Base-by-base conservation (phyloP, 2,113 vertebrate species). In the Cranoglanis bouderius region DNA sequence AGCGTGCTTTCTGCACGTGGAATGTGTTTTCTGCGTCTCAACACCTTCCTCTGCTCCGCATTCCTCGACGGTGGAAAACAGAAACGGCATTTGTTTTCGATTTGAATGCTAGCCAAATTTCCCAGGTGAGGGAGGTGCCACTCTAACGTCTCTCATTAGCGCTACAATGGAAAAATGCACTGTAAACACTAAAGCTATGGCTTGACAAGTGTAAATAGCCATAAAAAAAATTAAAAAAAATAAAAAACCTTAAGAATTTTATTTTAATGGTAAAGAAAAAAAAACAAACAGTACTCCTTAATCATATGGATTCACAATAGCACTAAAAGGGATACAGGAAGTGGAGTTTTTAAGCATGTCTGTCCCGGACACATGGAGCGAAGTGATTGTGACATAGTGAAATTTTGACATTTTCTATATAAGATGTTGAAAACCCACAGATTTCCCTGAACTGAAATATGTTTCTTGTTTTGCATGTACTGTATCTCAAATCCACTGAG, bases 1-100 rank as follows among this genome's bases (percentile, higher is more conserved):
- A 46, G 65, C 55, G 61, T 80, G 87, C 61, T 85, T 74, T 85
- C 84, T 35, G 87, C 80, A 86, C 84, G 81, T 82, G 81, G 89
- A 38, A 72, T 32, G 59, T 87, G 90, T 81, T 87, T 81, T 82
- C 80, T 84, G 89, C 80, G 65, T 90, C 87, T 91, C 90, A 86
- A 80, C 90, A 84, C 88, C 87, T 91, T 85, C 65, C 14, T 29
- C 84, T 63, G 35, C 77, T 78, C 32, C 24, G 26, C 57, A 84
- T 74, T 82, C 74, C 74, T 51, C 61, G 72, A 86, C 88, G 82
- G 24, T 70, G 0, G 3, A 84, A 77, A 86, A 86, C 63, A 59
- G 82, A 89, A 57, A 65, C 46, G 53, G 3, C 63, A 65, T 84
- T 67, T 72, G 80, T 87, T 89, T 78, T 86, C 3, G 5, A 85